Evolutionary conservation across 2,113 vertebrate genomes (phyloP).

Genomic region (Okapia johnstoni): DNA sequence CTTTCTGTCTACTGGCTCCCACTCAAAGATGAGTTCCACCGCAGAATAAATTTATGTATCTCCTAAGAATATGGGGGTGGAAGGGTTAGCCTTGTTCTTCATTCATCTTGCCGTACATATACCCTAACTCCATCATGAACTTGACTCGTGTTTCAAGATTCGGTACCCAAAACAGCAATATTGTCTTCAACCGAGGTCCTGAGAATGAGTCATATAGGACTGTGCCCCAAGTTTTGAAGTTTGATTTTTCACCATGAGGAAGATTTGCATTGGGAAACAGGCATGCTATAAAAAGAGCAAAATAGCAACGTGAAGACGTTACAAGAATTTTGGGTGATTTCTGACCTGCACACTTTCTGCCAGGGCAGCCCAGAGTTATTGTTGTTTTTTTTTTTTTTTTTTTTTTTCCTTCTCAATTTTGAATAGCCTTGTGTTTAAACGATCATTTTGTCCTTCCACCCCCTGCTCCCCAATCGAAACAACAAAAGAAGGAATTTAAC

Average conservation of each 20-base stretch:
- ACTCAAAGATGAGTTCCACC: background rate
- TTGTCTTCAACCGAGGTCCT: background rate
- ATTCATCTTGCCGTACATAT: background rate
- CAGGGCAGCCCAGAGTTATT: background rate
- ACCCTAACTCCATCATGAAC: accelerated
- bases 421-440: constrained; percentile 64
- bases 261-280: background rate
- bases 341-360: constrained; percentile 34
- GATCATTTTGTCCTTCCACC: constrained; percentile 70
- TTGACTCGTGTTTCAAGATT: background rate
- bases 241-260: background rate
- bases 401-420: constrained; percentile 4
- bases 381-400: background rate
- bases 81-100: no score
- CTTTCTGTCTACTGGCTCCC: background rate
- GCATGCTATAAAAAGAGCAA: background rate
- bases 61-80: background rate
- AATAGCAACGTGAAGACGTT: background rate
- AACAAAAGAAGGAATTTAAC: constrained; percentile 82
- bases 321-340: constrained; percentile 49
- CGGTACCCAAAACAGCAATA: background rate
- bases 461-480: constrained; percentile 41
- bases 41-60: background rate
- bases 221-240: background rate
- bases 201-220: background rate